These are phyloP conservation scores for Etheostoma spectabile DNA, from an alignment of 2,113 vertebrate species.

Conservation along the genomic window DNA sequence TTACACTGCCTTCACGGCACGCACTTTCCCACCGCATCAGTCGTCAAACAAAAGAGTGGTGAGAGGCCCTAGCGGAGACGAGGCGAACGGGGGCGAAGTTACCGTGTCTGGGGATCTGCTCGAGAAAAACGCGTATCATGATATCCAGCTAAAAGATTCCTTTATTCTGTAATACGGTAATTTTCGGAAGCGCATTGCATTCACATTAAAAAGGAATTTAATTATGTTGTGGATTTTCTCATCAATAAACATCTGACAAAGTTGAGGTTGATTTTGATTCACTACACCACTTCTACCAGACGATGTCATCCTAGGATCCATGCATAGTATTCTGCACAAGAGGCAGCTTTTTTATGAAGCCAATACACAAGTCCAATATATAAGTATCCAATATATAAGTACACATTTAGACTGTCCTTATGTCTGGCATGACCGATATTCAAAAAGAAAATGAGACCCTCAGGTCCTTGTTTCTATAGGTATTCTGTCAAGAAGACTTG, in stretches of 20 bases:
- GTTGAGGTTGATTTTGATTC: slow-evolving; percentile 7
- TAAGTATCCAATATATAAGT: background rate
- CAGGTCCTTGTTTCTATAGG: background rate
- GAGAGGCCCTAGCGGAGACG: slow-evolving; percentile 45
- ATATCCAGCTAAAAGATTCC: no score
- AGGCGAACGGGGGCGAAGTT: background rate
- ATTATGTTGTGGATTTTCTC: background rate
- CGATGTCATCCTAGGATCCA: slow-evolving; percentile 36
- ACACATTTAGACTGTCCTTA: background rate
- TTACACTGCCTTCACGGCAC: slow-evolving; percentile 21
- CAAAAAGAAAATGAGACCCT: background rate
- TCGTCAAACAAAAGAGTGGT: slow-evolving; percentile 56
- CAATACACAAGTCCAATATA: no score
- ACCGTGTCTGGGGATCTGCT: background rate
- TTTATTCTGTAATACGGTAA: background rate
- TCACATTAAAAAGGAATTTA: no score
- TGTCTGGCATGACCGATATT: background rate
- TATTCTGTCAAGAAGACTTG: background rate
- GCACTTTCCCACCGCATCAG: slow-evolving; percentile 36
- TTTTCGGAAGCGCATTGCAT: background rate
- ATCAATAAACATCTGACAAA: background rate
- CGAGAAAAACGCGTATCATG: no score
- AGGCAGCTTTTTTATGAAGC: background rate
- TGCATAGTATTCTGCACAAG: background rate
- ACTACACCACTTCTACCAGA: slow-evolving; percentile 38